Evolutionary conservation across 2,797 vertebrate genomes (phyloP).

Genomic region (Halcyon smyrnensis): DNA sequence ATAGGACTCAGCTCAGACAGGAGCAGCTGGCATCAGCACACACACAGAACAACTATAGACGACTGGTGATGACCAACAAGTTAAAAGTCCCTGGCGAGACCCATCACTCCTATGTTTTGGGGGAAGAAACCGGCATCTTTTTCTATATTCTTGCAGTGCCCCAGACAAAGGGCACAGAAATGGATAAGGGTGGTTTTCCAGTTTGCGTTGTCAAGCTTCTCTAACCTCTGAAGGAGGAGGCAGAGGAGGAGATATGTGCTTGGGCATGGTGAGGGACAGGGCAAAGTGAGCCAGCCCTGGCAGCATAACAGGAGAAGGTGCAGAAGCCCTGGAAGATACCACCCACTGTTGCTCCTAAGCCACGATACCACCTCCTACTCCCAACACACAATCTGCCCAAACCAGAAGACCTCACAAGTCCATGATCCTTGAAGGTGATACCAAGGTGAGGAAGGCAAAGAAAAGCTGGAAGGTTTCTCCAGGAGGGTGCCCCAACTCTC

Average conservation of each 20-base stretch:
- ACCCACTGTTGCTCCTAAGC: background rate
- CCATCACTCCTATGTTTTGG: background rate
- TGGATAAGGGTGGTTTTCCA: background rate
- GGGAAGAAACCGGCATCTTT: background rate
- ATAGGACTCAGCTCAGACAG: background rate
- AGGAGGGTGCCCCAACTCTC: background rate
- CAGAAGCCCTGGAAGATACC: background rate
- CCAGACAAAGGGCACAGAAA: accelerated
- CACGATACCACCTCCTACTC: background rate
- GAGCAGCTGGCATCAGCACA: background rate
- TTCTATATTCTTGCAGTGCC: background rate
- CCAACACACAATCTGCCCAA: background rate
- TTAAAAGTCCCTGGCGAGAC: background rate
- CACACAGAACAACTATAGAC: background rate
- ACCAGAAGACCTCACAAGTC: background rate
- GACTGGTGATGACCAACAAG: background rate
- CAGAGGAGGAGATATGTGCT: background rate
- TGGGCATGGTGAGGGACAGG: background rate
- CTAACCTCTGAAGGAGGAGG: background rate
- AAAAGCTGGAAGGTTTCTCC: background rate
- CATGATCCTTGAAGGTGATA: background rate
- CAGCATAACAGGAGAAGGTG: accelerated
- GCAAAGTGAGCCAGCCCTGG: background rate
- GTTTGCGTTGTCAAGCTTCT: background rate
- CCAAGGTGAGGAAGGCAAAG: background rate